Evolutionary conservation across 2,797 vertebrate genomes (phyloP).

Genomic region (Trematomus bernacchii): DNA sequence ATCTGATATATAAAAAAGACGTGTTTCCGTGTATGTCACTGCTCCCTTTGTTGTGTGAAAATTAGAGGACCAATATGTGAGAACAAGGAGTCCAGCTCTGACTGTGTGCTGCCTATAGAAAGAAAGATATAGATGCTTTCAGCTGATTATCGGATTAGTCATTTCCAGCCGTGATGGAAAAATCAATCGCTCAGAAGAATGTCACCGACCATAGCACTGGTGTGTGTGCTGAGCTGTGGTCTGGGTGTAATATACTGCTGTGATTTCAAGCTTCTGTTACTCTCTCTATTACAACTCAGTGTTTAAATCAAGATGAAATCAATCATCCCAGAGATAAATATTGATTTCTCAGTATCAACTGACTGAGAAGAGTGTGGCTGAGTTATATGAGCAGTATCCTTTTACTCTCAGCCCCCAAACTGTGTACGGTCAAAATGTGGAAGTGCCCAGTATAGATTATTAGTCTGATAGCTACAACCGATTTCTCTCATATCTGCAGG

Average conservation of each 20-base stretch:
- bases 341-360: slow-evolving; percentile 52
- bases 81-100: slow-evolving; percentile 18
- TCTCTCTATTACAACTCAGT: slow-evolving; percentile 49
- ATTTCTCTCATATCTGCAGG: slow-evolving; percentile 29
- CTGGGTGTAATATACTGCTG: neutral
- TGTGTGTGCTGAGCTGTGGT: slow-evolving; percentile 6
- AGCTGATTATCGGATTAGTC: slow-evolving; percentile 61
- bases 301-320: slow-evolving; percentile 73
- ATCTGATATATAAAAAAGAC: neutral
- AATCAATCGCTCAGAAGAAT: slow-evolving; percentile 45
- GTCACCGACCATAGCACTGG: neutral
- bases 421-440: neutral
- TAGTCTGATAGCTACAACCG: slow-evolving; percentile 25
- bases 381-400: slow-evolving; percentile 31
- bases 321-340: slow-evolving; percentile 65
- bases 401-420: neutral
- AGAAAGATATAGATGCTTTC: slow-evolving; percentile 20
- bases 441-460: neutral
- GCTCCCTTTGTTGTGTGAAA: neutral
- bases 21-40: neutral
- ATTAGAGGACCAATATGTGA: slow-evolving; percentile 29
- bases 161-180: slow-evolving; percentile 68
- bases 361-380: slow-evolving; percentile 34
- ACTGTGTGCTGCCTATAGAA: slow-evolving; percentile 44
- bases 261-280: slow-evolving; percentile 16